Evolutionary conservation across 2,797 vertebrate genomes (phyloP), one percentile per base, ranked within the genome.

Genomic region (Tarsius wallacei): DNA sequence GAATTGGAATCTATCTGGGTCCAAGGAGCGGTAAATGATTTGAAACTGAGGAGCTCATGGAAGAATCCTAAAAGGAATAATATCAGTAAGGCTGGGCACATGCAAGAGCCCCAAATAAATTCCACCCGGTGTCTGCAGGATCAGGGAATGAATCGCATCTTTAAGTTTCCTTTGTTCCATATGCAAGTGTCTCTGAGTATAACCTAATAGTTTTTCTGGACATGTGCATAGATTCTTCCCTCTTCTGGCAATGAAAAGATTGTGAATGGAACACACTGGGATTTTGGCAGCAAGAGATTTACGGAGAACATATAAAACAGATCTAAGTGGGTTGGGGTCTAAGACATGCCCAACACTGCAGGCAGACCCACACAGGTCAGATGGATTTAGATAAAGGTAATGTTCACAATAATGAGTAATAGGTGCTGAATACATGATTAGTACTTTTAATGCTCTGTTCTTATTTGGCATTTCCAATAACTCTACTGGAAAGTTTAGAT

Each of bases 11-110:
- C 47, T 66, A 66, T 24, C 57, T 11, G 4, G 17, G 22, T 89
- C 28, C 22, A 42, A 42, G 17, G 53, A 88, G 57, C 13, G 51
- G 59, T 8, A 90, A 24, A 51, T 53, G 8, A 87, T 17, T 42
- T 70, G n/a, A 94, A 97, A 86, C 7, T 17, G 59, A 91, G 57
- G 2, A 76, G 14, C 22, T n/a, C 1, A 7, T 61, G 31, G 36
- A 87, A 31, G 91, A 96, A 86, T 68, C 33, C 51, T 83, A 59
- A 86, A 74, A 78, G 49, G 15, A 83, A 86, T 36, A 51, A 59
- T 47, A 61, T 2, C 1, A 13, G 7, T 28, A 33, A 51, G 42
- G 15, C 5, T 21, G 26, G 7, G 0, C 11, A 61, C 17, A 36
- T 16, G 71, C 31, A 28, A 16, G 36, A 76, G 31, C n/a, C 28